These are phyloP conservation scores for Danio tinwini DNA, from an alignment of 2,797 vertebrate species.

Conservation along the genomic window DNA sequence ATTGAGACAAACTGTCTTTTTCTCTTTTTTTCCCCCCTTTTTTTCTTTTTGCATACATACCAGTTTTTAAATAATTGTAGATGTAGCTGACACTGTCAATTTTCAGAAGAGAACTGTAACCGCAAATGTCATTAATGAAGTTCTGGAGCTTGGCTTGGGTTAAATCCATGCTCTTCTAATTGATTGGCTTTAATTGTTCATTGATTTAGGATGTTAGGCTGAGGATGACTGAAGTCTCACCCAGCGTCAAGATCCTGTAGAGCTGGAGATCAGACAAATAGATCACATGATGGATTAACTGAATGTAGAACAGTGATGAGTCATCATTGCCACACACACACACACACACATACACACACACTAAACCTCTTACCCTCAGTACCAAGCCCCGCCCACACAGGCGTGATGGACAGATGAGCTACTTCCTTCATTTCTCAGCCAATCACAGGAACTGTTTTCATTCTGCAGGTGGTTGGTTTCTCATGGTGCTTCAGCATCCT, in stretches of 20 bases:
- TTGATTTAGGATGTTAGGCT: constrained; percentile 37
- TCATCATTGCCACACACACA: constrained; percentile 59
- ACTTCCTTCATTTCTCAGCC: constrained; percentile 68
- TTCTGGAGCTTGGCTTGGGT: constrained; percentile 11
- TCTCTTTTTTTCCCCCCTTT: no score
- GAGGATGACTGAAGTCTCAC: constrained; percentile 31
- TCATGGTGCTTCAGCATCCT: constrained; percentile 6
- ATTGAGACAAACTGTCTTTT: not conserved
- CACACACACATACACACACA: constrained; percentile 4
- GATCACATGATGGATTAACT: constrained; percentile 67
- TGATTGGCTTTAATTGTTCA: constrained; percentile 43
- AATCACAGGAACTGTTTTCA: constrained; percentile 46
- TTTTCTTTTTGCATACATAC: not conserved
- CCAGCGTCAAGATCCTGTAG: constrained; percentile 26
- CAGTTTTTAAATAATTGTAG: not conserved
- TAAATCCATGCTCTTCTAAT: constrained; percentile 24
- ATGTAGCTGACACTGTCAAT: constrained; percentile 23
- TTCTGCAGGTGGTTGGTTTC: constrained; percentile 44
- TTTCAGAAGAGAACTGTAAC: not conserved
- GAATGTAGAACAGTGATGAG: constrained; percentile 65
- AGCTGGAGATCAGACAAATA: constrained; percentile 59
- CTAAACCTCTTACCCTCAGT: constrained; percentile 63
- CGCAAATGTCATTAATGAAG: constrained; percentile 39
- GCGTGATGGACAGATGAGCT: constrained; percentile 70
- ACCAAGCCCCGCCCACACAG: constrained; percentile 39